Base-by-base conservation (phyloP, 2,888 invertebrate species). In the Gisinianus flammeolus region DNA sequence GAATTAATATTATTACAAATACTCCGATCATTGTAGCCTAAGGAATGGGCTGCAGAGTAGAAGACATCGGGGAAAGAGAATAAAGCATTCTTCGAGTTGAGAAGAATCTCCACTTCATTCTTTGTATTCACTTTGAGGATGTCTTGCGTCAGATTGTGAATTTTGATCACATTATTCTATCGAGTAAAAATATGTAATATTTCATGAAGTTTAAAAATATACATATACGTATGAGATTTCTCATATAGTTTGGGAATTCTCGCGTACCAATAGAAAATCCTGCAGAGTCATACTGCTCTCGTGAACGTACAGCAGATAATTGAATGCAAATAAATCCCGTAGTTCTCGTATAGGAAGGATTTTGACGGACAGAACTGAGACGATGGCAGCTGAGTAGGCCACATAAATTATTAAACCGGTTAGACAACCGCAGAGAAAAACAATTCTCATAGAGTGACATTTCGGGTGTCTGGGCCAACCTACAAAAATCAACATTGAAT, bases 291-390 rank as follows among this genome's bases (percentile, higher is more conserved):
- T 16, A 44, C 62, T 62, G 10, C 24, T 58, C 33, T 76, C 76
- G 26, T 76, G 64, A 5, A 62, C 70, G 22, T 70, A 76, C 16
- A 69, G 62, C 10, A 22, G 10, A 56, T 58, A 76, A 35, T 70
- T 26, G 67, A 35, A 76, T 5, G 10, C 1, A 4, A 76, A 1
- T 3, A 76, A 28, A 26, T 76, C 58, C 16, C 22, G 6, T 35
- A 76, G 62, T 22, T 58, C 12, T 19, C 52, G 52, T 0, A 76
- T 69, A 0, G 76, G 76, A 1, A 70, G 28, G 16, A 33, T 19
- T 56, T 70, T 76, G 62, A 76, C 76, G 22, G 70, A 70, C 1
- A 76, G 44, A 24, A 76, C 76, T 4, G 76, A 76, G 24, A 76
- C 76, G 35, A 76, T 76, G 6, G 66, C n/a, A 1, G 76, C 76